phyloP scores from a whole-genome alignment of 1,140 invertebrate genomes.

The Conus betulinus region DNA sequence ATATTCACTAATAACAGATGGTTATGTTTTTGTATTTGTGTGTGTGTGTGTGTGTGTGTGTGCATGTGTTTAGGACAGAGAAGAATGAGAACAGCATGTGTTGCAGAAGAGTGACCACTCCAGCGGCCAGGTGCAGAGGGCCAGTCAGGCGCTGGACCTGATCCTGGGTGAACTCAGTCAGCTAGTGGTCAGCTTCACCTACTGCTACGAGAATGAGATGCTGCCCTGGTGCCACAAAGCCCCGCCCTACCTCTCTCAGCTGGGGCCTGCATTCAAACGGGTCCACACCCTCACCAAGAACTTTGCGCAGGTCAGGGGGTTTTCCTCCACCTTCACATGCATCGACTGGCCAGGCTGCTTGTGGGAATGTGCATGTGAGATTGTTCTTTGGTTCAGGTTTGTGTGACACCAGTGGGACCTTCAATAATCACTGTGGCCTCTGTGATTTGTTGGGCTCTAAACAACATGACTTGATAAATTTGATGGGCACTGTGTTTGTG shows the following conservation, averaged over 20 bases:
- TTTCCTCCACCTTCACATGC: no score
- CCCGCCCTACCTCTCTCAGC: conserved; percentile 63
- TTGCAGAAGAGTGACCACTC: neutral
- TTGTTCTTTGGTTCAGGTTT: no score
- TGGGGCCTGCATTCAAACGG: conserved; percentile 69
- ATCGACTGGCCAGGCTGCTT: no score
- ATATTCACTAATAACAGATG: no score
- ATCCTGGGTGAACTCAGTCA: conserved; percentile 68
- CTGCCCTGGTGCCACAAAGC: conserved; percentile 69
- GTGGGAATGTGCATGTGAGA: no score
- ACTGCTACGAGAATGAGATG: conserved; percentile 71
- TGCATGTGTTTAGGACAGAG: neutral
- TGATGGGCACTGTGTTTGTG: no score
- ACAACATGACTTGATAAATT: no score
- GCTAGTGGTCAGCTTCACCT: conserved; percentile 65
- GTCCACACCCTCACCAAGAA: conserved; percentile 61
- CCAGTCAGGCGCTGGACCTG: conserved; percentile 59
- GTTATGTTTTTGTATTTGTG: no score
- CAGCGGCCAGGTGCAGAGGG: conserved; percentile 43
- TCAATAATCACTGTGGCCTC: no score
- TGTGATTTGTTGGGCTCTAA: no score
- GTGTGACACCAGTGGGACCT: no score
- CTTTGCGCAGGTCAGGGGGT: conserved; percentile 45
- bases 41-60: neutral
- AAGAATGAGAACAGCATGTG: no score